Evolutionary conservation across 2,113 vertebrate species (phyloP).

Genomic region (Azemiops feae): DNA sequence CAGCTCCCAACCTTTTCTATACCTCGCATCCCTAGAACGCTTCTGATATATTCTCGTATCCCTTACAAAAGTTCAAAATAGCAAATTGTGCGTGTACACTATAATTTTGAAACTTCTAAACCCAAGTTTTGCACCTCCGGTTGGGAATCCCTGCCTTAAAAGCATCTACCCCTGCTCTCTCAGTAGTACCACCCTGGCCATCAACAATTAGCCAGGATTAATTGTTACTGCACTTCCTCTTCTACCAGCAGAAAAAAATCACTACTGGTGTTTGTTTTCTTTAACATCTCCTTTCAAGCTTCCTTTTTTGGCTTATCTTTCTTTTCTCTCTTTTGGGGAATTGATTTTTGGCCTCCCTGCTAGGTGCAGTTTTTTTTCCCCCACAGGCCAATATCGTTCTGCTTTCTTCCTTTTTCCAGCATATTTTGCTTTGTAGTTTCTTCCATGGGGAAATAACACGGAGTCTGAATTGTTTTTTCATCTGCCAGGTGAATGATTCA

Average conservation of each 20-base stretch:
- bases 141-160: too few species aligned
- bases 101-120: too few species aligned
- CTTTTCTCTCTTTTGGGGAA: constrained; percentile 50
- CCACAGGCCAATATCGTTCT: not conserved
- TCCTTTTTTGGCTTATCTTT: constrained; percentile 9
- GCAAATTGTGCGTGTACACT: too few species aligned
- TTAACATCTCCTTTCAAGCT: not conserved
- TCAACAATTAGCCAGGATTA: too few species aligned
- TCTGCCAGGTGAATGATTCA: not conserved
- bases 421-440: not conserved
- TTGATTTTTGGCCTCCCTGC: constrained; percentile 12
- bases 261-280: not conserved
- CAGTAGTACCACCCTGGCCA: not conserved
- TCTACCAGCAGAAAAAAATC: not conserved
- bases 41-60: too few species aligned
- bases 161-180: not conserved
- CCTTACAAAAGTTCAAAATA: too few species aligned
- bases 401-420: not conserved
- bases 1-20: too few species aligned
- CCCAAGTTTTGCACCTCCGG: too few species aligned
- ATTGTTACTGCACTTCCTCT: not conserved
- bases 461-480: not conserved
- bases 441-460: not conserved
- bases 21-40: too few species aligned
- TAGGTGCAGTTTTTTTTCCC: not conserved